Evolutionary conservation across 2,888 invertebrate species (phyloP).

Genomic region (Habrosyne pyritoides): DNA sequence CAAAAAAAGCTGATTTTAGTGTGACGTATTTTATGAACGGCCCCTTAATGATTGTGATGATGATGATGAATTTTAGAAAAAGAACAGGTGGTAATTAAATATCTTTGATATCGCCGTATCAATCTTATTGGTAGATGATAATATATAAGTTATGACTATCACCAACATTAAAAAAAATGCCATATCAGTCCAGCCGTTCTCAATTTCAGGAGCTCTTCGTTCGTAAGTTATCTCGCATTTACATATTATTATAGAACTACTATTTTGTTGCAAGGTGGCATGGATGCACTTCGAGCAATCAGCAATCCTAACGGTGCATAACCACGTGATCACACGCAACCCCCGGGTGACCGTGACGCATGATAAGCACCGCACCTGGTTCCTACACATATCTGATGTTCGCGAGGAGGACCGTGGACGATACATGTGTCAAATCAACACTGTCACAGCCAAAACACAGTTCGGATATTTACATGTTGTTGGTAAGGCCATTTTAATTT

Average conservation of each 20-base stretch:
- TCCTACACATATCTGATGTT: slow-evolving; percentile 95
- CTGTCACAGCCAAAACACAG: slow-evolving; percentile 95
- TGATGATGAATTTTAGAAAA: too few relatives aligned
- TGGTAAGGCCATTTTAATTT: slow-evolving; percentile 83
- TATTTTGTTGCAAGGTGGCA: slow-evolving; percentile 88
- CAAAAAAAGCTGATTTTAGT: too few relatives aligned
- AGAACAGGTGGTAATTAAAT: too few relatives aligned
- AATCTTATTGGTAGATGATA: too few relatives aligned
- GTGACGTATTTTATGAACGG: too few relatives aligned
- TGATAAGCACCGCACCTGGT: slow-evolving; percentile 96
- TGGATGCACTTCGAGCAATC: slow-evolving; percentile 98
- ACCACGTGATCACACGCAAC: slow-evolving; percentile 96
- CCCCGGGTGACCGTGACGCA: slow-evolving; percentile 95
- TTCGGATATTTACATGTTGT: slow-evolving; percentile 96
- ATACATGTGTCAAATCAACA: slow-evolving; percentile 98
- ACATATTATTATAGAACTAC: not conserved
- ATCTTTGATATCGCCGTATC: too few relatives aligned
- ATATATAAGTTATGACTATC: too few relatives aligned
- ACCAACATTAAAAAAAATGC: too few relatives aligned
- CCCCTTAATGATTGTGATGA: too few relatives aligned
- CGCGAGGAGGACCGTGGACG: slow-evolving; percentile 95
- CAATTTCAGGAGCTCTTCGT: too few relatives aligned
- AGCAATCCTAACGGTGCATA: slow-evolving; percentile 95
- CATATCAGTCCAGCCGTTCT: too few relatives aligned
- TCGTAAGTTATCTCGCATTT: too few relatives aligned